These are phyloP conservation scores for Myripristis jacobus DNA, from an alignment of 2,797 vertebrate species.

Conservation along the genomic window DNA sequence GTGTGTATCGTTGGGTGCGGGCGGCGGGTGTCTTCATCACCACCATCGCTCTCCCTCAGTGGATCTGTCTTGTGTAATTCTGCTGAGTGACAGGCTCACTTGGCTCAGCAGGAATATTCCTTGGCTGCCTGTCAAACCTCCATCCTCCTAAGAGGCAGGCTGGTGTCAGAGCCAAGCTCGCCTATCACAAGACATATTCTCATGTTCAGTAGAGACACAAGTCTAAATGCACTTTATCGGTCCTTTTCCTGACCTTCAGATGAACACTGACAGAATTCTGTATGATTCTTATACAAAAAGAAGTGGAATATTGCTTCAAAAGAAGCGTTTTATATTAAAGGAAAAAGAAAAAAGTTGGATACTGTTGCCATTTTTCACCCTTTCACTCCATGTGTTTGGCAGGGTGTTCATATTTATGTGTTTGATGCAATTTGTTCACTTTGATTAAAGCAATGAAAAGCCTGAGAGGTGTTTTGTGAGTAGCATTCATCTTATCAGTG, in stretches of 20 bases:
- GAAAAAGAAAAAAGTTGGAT: slow-evolving; percentile 15
- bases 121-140: slow-evolving; percentile 15
- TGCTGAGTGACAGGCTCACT: slow-evolving; percentile 44
- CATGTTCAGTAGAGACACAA: slow-evolving; percentile 29
- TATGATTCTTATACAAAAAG: slow-evolving; percentile 55
- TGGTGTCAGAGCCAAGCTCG: slow-evolving; percentile 42
- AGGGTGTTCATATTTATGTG: slow-evolving; percentile 69
- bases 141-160: slow-evolving; percentile 17
- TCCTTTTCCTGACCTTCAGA: slow-evolving; percentile 57
- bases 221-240: slow-evolving; percentile 75
- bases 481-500: slow-evolving; percentile 6
- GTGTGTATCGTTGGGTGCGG: background rate
- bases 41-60: background rate
- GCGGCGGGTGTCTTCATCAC: slow-evolving; percentile 4
- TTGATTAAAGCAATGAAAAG: slow-evolving; percentile 60
- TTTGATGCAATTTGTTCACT: slow-evolving; percentile 53
- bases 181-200: slow-evolving; percentile 59
- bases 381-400: slow-evolving; percentile 49
- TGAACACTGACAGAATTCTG: slow-evolving; percentile 52
- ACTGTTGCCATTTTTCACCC: slow-evolving; percentile 59
- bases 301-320: slow-evolving; percentile 61
- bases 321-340: slow-evolving; percentile 49
- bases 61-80: slow-evolving; percentile 25
- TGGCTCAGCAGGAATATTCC: slow-evolving; percentile 35
- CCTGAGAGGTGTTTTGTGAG: background rate